Conservation (phyloP, 2,888 invertebrate species). For the Autographa pulchrina region DNA sequence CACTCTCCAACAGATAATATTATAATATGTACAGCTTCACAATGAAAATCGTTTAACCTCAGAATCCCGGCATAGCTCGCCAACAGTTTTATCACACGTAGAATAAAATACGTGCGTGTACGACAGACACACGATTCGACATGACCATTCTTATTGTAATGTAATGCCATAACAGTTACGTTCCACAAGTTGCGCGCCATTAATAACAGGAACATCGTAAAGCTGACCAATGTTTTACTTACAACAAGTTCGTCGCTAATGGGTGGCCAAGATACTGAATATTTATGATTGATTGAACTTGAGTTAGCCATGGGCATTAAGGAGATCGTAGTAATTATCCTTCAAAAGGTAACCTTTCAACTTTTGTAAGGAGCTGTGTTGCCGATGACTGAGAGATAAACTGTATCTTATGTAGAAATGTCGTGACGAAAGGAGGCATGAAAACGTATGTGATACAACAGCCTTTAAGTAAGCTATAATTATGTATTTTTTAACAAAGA, state of each 20-base stretch:
- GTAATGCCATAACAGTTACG: conserved; percentile 43
- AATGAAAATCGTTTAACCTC: conserved; percentile 39
- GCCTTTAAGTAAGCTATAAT: neutral
- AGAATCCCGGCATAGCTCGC: conserved; percentile 16
- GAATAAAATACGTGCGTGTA: conserved; percentile 50
- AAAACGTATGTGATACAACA: neutral
- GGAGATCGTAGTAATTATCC: neutral
- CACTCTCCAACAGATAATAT: conserved; percentile 1
- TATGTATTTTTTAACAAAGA: too few relatives aligned
- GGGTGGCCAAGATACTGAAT: neutral
- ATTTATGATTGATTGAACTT: neutral
- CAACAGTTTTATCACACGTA: conserved; percentile 31
- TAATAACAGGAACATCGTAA: conserved; percentile 25
- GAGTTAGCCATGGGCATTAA: neutral
- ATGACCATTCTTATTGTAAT: conserved; percentile 50
- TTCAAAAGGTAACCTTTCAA: neutral
- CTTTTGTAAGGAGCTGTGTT: neutral
- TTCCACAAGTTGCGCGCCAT: conserved; percentile 23
- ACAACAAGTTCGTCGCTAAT: neutral
- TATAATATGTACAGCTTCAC: conserved; percentile 25
- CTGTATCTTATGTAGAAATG: neutral
- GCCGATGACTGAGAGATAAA: neutral
- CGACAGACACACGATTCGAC: conserved; percentile 44
- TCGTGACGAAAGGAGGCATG: neutral
- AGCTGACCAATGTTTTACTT: conserved; percentile 11